Conservation (phyloP, 2,888 invertebrate genomes). For the Orthonevra nobilis region DNA sequence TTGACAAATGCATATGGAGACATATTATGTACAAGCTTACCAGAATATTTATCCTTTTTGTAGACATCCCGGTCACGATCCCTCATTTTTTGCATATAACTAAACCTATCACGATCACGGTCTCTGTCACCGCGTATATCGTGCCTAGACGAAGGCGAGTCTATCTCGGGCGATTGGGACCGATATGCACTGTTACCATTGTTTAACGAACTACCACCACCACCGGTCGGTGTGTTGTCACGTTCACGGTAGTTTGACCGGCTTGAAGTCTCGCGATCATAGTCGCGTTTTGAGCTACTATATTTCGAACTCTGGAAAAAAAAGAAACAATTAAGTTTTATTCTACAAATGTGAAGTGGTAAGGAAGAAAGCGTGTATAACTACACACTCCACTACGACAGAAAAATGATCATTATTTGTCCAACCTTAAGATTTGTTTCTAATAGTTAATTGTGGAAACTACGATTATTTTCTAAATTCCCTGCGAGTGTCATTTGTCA, state of each 20-base stretch:
- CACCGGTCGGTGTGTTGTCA: constrained; percentile 78
- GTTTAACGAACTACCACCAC: constrained; percentile 76
- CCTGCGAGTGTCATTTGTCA: no score
- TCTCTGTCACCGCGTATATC: constrained; percentile 79
- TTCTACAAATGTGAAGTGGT: no score
- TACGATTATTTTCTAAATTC: no score
- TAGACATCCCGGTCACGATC: constrained; percentile 91
- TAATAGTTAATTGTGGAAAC: no score
- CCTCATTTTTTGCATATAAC: constrained; percentile 80
- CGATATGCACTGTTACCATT: constrained; percentile 87
- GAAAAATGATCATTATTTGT: no score
- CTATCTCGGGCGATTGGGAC: constrained; percentile 88
- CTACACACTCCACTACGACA: no score
- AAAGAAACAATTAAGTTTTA: no score
- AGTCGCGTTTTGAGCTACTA: constrained; percentile 87
- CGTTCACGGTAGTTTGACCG: constrained; percentile 80
- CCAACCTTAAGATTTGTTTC: no score
- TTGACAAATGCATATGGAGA: neutral
- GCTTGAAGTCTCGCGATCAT: constrained; percentile 80
- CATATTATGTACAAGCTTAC: constrained; percentile 80
- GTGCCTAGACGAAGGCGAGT: constrained; percentile 83
- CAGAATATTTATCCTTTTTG: constrained; percentile 95
- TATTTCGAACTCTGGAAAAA: constrained; percentile 87
- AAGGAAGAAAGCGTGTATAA: no score
- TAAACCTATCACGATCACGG: constrained; percentile 82